phyloP scores from a whole-genome alignment of 1,140 invertebrate genomes.

The Chironomus tepperi region DNA sequence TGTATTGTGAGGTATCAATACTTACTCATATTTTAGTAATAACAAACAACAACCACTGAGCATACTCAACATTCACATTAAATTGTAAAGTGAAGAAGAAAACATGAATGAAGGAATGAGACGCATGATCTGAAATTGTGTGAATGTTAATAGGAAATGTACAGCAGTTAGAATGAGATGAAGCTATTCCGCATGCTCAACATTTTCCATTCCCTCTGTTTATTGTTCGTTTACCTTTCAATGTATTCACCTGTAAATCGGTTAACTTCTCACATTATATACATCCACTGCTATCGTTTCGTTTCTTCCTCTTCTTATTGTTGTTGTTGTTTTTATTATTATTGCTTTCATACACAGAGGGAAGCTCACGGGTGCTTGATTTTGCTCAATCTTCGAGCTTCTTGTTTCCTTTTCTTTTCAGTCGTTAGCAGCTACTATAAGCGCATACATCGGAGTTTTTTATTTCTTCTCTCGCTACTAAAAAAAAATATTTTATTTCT shows the following conservation, averaged over 20 bases:
- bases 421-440: conserved; percentile 9
- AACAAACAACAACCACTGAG: conserved; percentile 12
- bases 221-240: background rate
- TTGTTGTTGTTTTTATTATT: conserved; percentile 20
- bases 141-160: background rate
- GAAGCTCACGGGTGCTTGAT: conserved; percentile 23
- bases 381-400: conserved; percentile 23
- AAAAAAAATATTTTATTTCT: too few species aligned
- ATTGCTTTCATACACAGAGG: conserved; percentile 4
- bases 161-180: background rate
- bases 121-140: background rate
- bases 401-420: conserved; percentile 24
- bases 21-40: background rate
- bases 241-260: conserved; percentile 21
- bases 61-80: background rate
- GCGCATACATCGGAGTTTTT: conserved; percentile 5
- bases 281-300: background rate
- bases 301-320: background rate
- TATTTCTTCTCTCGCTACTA: too few species aligned
- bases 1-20: conserved; percentile 13
- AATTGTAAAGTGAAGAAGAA: background rate
- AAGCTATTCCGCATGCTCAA: background rate
- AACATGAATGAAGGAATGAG: background rate
- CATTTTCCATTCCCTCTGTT: conserved; percentile 9
- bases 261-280: background rate